Evolutionary conservation across 2,113 vertebrate species (phyloP).

Genomic region (Chionodraco myersi): DNA sequence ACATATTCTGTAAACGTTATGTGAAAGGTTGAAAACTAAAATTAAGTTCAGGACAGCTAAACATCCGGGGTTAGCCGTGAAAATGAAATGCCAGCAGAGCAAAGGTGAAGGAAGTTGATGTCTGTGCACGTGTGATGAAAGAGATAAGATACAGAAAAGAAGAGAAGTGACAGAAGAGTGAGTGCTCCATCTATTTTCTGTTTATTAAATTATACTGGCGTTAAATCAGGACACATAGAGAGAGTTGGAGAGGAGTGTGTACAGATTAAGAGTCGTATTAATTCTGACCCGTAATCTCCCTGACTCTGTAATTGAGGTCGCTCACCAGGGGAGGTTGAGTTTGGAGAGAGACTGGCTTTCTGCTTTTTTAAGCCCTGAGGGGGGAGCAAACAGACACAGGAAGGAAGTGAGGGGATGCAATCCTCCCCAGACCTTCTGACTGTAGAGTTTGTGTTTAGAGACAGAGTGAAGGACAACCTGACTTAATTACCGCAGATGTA

Average conservation of each 20-base stretch:
- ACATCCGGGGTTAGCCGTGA: neutral
- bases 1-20: neutral
- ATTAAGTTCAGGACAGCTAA: neutral
- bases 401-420: constrained; percentile 51
- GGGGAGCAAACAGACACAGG: constrained; percentile 58
- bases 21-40: neutral
- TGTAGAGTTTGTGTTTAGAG: constrained; percentile 48
- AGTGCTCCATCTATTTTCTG: constrained; percentile 30
- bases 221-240: constrained; percentile 50
- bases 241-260: constrained; percentile 56
- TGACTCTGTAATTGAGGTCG: constrained; percentile 82
- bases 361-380: constrained; percentile 63
- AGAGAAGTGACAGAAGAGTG: constrained; percentile 9
- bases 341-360: constrained; percentile 61
- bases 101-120: constrained; percentile 10
- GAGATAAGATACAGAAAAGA: neutral
- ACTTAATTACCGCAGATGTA: neutral
- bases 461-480: constrained; percentile 33
- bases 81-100: neutral
- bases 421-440: constrained; percentile 42
- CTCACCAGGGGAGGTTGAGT: constrained; percentile 70
- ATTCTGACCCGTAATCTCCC: constrained; percentile 80
- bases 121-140: constrained; percentile 21
- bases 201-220: constrained; percentile 62
- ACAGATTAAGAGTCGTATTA: constrained; percentile 78